These are phyloP conservation scores for Etheostoma spectabile DNA, from an alignment of 2,113 vertebrate species.

Conservation along the genomic window DNA sequence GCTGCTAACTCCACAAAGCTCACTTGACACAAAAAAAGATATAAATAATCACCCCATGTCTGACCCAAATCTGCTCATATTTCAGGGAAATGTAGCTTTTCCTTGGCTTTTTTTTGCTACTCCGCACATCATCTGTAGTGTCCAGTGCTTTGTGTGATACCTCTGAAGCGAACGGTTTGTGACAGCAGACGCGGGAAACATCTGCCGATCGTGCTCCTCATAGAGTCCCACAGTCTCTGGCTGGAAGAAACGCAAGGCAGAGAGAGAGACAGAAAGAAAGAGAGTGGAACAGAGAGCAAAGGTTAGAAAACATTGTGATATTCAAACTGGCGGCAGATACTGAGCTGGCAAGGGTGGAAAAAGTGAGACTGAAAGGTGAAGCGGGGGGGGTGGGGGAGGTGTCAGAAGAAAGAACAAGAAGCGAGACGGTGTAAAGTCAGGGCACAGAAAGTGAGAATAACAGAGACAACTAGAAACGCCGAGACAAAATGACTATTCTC, in stretches of 20 bases:
- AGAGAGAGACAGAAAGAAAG: background rate
- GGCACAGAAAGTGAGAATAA: constrained; percentile 35
- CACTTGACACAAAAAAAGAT: constrained; percentile 12
- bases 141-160: constrained; percentile 15
- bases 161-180: constrained; percentile 47
- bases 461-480: constrained; percentile 80
- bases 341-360: background rate
- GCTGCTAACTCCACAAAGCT: constrained; percentile 46
- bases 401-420: constrained; percentile 3
- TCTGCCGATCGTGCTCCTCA: constrained; percentile 39
- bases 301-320: constrained; percentile 21
- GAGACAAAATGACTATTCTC: constrained; percentile 71
- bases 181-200: constrained; percentile 51
- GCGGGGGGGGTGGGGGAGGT: too few relatives aligned
- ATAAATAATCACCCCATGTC: constrained; percentile 22
- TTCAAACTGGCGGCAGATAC: constrained; percentile 13
- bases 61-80: constrained; percentile 63
- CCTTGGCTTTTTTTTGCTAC: constrained; percentile 51
- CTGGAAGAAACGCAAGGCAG: constrained; percentile 1
- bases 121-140: constrained; percentile 25
- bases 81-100: constrained; percentile 50
- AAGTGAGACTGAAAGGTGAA: constrained; percentile 3
- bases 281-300: background rate
- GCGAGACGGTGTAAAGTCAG: constrained; percentile 17
- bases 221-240: constrained; percentile 20